Conservation (phyloP, 2,888 invertebrate genomes). For the Melieria crassipennis region DNA sequence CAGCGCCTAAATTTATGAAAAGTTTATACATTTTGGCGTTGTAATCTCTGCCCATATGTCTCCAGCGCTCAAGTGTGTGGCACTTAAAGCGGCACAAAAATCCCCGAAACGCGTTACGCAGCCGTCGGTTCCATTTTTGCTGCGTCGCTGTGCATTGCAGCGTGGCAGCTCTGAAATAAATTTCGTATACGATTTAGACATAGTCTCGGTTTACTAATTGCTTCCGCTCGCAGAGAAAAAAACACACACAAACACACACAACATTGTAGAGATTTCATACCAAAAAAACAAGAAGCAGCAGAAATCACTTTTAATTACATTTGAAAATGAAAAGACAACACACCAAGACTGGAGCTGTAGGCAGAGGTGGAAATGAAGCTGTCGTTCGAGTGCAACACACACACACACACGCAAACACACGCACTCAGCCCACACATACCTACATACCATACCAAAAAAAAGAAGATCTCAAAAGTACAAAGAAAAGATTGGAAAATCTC, state of each 20-base stretch:
- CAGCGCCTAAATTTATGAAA: no score
- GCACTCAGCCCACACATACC: conserved; percentile 13
- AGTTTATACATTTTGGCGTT: no score
- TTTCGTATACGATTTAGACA: background rate
- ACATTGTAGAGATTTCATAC: background rate
- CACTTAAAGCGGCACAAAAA: no score
- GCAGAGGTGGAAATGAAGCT: conserved; percentile 2
- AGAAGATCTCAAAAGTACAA: no score
- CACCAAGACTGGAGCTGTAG: background rate
- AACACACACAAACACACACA: background rate
- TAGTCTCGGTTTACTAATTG: conserved; percentile 61
- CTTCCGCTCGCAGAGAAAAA: conserved; percentile 52
- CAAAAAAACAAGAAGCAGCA: conserved; percentile 1
- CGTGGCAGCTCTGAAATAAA: no score
- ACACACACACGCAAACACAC: conserved; percentile 6
- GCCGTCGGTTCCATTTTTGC: no score
- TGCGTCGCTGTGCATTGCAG: no score
- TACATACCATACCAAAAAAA: background rate
- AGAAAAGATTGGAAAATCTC: no score
- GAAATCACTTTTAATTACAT: conserved; percentile 33
- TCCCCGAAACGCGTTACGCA: no score
- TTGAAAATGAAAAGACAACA: conserved; percentile 19
- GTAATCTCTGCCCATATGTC: no score
- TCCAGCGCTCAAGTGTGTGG: no score
- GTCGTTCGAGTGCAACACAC: conserved; percentile 5